Percentiles rank a stretch among this genome's conserved stretches.
Conservation (phyloP, 2,113 vertebrate species). For the Peromyscus californicus region DNA sequence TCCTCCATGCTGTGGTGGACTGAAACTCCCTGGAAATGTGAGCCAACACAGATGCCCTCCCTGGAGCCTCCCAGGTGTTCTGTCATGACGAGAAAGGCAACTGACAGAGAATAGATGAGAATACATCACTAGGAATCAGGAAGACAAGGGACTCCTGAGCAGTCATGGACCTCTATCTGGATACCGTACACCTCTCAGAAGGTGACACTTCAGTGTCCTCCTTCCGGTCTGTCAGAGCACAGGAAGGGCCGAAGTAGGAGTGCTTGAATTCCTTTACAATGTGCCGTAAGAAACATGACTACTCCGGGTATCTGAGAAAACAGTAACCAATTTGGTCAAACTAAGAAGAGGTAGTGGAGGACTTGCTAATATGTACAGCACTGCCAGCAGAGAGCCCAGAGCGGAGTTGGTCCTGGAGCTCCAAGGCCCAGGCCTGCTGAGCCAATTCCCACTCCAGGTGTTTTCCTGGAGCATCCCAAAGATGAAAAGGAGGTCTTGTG, state of each 20-base stretch:
- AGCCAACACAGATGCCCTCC: not conserved
- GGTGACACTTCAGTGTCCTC: not conserved
- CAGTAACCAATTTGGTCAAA: not conserved
- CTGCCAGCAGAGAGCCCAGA: not conserved
- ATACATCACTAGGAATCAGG: not conserved
- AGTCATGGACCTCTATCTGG: not conserved
- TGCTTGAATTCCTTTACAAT: not conserved
- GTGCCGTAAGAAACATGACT: no score
- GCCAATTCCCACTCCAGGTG: not conserved
- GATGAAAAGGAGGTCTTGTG: constrained; percentile 38
- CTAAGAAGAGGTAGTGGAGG: not conserved
- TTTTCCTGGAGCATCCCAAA: constrained; percentile 57
- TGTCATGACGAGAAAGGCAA: not conserved
- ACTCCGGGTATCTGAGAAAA: not conserved
- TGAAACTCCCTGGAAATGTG: not conserved
- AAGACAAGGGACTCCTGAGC: not conserved
- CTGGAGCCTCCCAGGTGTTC: not conserved
- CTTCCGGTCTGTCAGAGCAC: not conserved
- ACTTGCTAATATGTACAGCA: not conserved
- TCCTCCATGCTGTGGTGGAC: no score
- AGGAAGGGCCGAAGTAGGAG: not conserved
- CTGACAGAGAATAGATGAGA: not conserved
- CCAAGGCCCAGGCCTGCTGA: not conserved
- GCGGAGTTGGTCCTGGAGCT: not conserved
- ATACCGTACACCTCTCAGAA: not conserved